Conservation (phyloP, 2,113 vertebrate genomes). For the Takifugu bimaculatus region DNA sequence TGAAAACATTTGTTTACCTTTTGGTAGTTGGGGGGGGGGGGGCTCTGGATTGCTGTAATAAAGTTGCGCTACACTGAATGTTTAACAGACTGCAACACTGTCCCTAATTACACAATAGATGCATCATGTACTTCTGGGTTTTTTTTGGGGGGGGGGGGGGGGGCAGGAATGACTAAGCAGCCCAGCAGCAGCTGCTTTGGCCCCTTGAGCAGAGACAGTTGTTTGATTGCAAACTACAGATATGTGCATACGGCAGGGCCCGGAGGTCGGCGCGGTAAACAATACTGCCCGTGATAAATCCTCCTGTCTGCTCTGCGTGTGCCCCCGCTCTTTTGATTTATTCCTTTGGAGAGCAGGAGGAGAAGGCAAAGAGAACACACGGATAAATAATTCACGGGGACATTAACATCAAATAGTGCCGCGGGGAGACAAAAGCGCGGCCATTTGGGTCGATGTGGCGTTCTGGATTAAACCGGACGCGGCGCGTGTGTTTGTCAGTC, state of each 20-base stretch:
- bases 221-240: slow-evolving; percentile 60
- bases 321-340: slow-evolving; percentile 67
- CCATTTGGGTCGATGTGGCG: slow-evolving; percentile 66
- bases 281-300: slow-evolving; percentile 69
- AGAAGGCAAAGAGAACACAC: slow-evolving; percentile 64
- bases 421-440: slow-evolving; percentile 65
- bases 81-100: not conserved
- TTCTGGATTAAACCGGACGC: slow-evolving; percentile 67
- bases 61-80: too few relatives aligned
- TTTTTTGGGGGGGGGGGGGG: not conserved
- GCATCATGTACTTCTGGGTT: not conserved
- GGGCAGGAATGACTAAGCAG: slow-evolving; percentile 8
- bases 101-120: slow-evolving; percentile 13
- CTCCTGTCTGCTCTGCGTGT: slow-evolving; percentile 56
- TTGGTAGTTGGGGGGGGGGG: too few relatives aligned
- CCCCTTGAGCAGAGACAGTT: slow-evolving; percentile 27
- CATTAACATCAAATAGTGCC: slow-evolving; percentile 74
- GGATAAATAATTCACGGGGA: slow-evolving; percentile 76
- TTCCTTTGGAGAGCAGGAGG: slow-evolving; percentile 62
- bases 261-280: slow-evolving; percentile 67
- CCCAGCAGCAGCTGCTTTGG: slow-evolving; percentile 15
- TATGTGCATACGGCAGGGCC: slow-evolving; percentile 61
- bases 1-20: too few relatives aligned
- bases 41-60: too few relatives aligned
- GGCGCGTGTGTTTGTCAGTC: slow-evolving; percentile 17